phyloP scores from a whole-genome alignment of 2,113 vertebrate species.

The Tylochromis polylepis region DNA sequence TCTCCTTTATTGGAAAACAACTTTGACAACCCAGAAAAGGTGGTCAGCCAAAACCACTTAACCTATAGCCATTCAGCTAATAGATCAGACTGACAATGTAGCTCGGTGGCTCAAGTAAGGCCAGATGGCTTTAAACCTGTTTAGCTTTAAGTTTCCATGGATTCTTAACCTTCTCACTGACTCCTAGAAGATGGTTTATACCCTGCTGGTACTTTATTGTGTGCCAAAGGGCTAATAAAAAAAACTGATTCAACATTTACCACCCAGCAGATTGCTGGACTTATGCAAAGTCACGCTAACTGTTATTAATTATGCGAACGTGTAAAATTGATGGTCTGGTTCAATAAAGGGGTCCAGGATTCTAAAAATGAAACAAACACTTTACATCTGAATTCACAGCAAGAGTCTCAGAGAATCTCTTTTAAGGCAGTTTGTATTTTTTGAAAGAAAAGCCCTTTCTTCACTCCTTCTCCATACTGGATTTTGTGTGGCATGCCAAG shows the following conservation, averaged over 20 bases:
- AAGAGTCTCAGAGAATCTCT: not conserved
- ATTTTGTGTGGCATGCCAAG: not conserved
- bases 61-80: not conserved
- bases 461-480: not conserved
- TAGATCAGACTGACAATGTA: not conserved
- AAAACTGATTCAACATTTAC: not conserved
- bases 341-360: too few species aligned
- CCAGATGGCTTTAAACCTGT: conserved; percentile 46
- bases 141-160: conserved; percentile 6
- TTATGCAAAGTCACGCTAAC: not conserved
- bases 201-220: not conserved
- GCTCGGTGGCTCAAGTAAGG: not conserved
- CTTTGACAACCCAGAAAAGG: conserved; percentile 13
- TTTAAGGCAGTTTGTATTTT: not conserved
- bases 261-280: not conserved
- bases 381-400: not conserved
- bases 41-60: conserved; percentile 33
- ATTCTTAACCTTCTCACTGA: not conserved
- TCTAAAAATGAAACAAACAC: not conserved
- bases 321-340: not conserved
- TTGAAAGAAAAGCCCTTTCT: not conserved
- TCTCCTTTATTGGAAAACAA: conserved; percentile 24
- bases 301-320: not conserved
- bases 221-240: not conserved
- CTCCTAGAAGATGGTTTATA: not conserved